Conservation (phyloP, 2,113 vertebrate genomes). For the Chrysochloris asiatica region DNA sequence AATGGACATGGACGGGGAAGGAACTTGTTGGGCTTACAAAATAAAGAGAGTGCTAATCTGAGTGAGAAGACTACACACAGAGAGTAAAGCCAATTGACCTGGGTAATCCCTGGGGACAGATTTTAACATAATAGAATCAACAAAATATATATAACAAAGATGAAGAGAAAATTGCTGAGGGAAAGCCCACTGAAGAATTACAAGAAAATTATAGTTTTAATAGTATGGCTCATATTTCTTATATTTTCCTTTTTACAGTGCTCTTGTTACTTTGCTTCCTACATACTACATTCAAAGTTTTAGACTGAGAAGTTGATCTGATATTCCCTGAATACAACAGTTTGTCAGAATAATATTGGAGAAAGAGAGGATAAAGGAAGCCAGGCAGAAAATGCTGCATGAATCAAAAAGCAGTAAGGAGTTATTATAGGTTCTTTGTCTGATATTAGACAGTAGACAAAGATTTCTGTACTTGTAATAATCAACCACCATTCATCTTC, state of each 20-base stretch:
- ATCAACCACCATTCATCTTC: too few species aligned
- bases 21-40: background rate
- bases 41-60: background rate
- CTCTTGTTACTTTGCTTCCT: background rate
- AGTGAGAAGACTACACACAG: accelerated
- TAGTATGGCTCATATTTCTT: background rate
- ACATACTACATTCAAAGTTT: background rate
- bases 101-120: background rate
- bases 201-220: background rate
- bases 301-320: background rate
- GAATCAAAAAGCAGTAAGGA: background rate
- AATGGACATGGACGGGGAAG: background rate
- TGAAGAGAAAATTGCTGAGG: background rate
- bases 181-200: background rate
- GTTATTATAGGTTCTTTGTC: background rate
- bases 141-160: background rate
- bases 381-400: background rate
- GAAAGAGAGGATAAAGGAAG: background rate
- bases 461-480: background rate
- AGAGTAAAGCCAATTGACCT: background rate
- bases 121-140: background rate
- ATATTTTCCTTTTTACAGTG: background rate
- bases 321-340: background rate
- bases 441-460: background rate
- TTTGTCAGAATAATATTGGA: background rate